These are phyloP conservation scores for Lasaia peninsularis DNA, from an alignment of 1,140 invertebrate genomes.

Conservation along the genomic window DNA sequence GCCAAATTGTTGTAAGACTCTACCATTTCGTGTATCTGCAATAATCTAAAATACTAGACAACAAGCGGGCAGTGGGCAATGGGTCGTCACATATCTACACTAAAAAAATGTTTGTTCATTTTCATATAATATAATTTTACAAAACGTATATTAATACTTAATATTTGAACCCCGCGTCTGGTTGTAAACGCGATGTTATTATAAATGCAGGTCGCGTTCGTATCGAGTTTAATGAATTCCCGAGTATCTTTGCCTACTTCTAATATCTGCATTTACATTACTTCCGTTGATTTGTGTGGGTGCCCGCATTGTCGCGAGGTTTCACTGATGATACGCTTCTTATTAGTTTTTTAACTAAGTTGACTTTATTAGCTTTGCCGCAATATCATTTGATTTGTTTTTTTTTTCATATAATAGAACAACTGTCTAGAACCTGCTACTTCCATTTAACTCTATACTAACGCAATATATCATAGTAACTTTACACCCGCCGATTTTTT, in stretches of 20 bases:
- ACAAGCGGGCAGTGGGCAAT: too few relatives aligned
- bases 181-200: constrained; percentile 11
- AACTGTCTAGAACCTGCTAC: too few relatives aligned
- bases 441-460: too few relatives aligned
- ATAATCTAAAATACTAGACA: too few relatives aligned
- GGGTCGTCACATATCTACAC: not conserved
- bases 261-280: constrained; percentile 54
- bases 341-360: constrained; percentile 21
- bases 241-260: constrained; percentile 37
- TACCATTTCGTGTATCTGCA: too few relatives aligned
- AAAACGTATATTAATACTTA: not conserved
- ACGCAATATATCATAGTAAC: too few relatives aligned
- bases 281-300: constrained; percentile 59
- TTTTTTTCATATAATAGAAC: too few relatives aligned
- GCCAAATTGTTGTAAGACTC: too few relatives aligned
- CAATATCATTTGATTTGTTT: not conserved
- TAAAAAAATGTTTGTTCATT: not conserved
- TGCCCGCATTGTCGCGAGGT: constrained; percentile 51
- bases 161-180: not conserved
- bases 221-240: constrained; percentile 46
- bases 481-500: too few relatives aligned
- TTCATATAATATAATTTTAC: not conserved
- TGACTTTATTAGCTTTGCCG: constrained; percentile 1
- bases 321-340: constrained; percentile 36
- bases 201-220: constrained; percentile 43